phyloP scores from a whole-genome alignment of 2,113 vertebrate species.

The Sander lucioperca region DNA sequence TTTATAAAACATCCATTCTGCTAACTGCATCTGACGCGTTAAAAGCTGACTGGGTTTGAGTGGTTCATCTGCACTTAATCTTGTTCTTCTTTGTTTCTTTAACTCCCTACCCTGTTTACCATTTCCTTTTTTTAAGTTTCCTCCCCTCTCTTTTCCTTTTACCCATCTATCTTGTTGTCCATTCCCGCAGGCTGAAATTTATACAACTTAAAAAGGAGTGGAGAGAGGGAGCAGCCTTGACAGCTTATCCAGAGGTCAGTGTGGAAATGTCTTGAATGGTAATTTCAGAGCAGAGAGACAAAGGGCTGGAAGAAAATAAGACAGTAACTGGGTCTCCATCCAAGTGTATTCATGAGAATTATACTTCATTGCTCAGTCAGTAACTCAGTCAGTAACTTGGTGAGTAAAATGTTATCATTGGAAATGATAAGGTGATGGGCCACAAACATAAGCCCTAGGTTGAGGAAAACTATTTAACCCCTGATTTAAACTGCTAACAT shows the following conservation, averaged over 20 bases:
- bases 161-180: slow-evolving; percentile 16
- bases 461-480: neutral
- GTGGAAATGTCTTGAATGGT: slow-evolving; percentile 69
- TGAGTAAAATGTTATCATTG: neutral
- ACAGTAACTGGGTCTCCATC: slow-evolving; percentile 47
- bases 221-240: slow-evolving; percentile 33
- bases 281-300: slow-evolving; percentile 61
- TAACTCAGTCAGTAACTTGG: neutral
- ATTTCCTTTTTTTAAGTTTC: neutral
- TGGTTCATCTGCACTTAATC: slow-evolving; percentile 1
- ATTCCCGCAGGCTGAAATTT: slow-evolving; percentile 5
- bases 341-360: slow-evolving; percentile 50
- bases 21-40: neutral
- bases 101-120: slow-evolving; percentile 5
- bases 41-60: neutral
- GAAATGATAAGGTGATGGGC: neutral
- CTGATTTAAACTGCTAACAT: neutral
- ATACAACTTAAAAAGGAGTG: slow-evolving; percentile 28
- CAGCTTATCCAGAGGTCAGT: slow-evolving; percentile 63
- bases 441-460: neutral
- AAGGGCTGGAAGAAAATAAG: slow-evolving; percentile 55
- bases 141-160: neutral
- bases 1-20: neutral
- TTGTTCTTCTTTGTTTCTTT: slow-evolving; percentile 7
- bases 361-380: slow-evolving; percentile 25